Evolutionary conservation across 2,888 invertebrate genomes (phyloP), one percentile per base, ranked within the genome.

Genomic region (Dorcus hopei): DNA sequence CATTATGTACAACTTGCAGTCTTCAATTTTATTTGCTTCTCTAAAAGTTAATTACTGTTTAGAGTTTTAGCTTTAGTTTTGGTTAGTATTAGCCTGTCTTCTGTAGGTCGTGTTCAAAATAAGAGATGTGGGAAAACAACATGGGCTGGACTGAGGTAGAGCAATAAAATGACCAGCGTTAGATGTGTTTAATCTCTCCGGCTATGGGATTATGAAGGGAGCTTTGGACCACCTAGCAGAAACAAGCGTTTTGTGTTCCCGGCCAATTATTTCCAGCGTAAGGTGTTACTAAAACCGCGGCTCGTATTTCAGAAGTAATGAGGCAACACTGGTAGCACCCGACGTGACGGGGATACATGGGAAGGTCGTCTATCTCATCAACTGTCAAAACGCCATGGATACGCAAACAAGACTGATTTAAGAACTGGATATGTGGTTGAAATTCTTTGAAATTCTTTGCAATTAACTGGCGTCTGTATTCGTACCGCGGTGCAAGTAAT

Each of bases 261-360:
- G 70, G 68, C 74, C 75, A 76, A 76, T 76, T 76, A 76, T 75
- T 74, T 73, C 69, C 71, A 71, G 74, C 74, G 74, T 70, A 72
- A 75, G 74, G 74, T 76, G 75, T 75, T 75, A 74, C 74, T 74
- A 73, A 73, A 71, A 65, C 70, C 68, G 71, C 70, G 68, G 71
- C 71, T 75, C 75, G 74, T 73, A 74, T 76, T 76, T 76, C 74
- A 74, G 66, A 65, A 62, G 72, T 74, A 75, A 74, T 74, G 75
- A 76, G 72, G 62, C 70, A 76, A 75, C 71, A 75, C 74, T 71
- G 70, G 76, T 76, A 75, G 76, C 74, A 68, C 61, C 63, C 55
- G 58, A 54, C 61, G 65, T 70, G 73, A 71, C 70, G 70, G 70
- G 68, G 71, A 71, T 72, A 72, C 69, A 73, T 71, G 68, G 68